These are phyloP conservation scores for Pithys albifrons DNA, from an alignment of 2,113 vertebrate genomes.

Conservation along the genomic window DNA sequence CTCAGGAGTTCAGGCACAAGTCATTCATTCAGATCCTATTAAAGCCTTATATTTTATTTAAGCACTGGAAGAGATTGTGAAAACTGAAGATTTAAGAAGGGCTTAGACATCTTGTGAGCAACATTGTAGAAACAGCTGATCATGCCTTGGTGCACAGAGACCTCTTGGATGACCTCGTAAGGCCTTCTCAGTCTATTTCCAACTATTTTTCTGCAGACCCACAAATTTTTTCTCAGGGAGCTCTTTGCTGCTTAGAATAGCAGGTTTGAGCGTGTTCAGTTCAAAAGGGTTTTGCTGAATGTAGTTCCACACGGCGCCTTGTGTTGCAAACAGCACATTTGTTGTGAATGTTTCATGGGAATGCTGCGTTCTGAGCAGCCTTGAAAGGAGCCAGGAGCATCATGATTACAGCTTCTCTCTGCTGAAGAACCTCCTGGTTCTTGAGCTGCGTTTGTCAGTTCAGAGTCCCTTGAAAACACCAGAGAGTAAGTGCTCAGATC, in stretches of 20 bases:
- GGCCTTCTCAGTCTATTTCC: background rate
- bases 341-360: background rate
- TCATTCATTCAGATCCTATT: slow-evolving; percentile 44
- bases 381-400: background rate
- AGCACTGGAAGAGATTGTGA: slow-evolving; percentile 2
- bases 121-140: background rate
- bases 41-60: slow-evolving; percentile 48
- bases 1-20: background rate
- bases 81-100: slow-evolving; percentile 23
- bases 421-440: rapidly evolving
- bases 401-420: background rate
- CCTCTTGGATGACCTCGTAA: background rate
- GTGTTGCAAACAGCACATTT: background rate
- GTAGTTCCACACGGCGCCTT: rapidly evolving
- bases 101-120: background rate
- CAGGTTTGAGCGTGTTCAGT: background rate
- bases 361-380: background rate
- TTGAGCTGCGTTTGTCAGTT: background rate
- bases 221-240: background rate
- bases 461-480: background rate
- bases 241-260: background rate
- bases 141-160: background rate
- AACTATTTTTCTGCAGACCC: background rate
- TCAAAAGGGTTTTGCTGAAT: background rate
- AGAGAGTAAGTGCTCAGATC: background rate